Evolutionary conservation across 1,140 invertebrate species (phyloP), one percentile per base, ranked within the genome.

Genomic region (Drosophila bocki): DNA sequence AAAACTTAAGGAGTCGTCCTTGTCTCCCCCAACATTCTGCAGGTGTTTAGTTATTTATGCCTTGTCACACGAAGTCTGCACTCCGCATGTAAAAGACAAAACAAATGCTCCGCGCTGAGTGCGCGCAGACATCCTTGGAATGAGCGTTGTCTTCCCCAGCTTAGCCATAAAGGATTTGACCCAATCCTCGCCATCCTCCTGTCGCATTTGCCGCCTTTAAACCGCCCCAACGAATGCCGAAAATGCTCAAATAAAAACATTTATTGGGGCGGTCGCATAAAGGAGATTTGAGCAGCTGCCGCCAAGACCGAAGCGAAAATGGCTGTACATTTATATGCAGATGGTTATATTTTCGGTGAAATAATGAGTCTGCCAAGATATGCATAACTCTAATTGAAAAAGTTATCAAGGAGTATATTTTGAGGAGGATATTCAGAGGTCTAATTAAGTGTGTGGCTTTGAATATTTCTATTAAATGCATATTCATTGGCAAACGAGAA

Each of bases 11-110:
- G 71, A 67, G 48, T 51, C 26, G 62, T 68, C 58, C 45, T 39
- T 51, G 69, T 76, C 48, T 35, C 39, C 72, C 76, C 76, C 35
- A 71, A 76, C 76, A 83, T 80, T 88, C 74, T 85, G 85, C 85
- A 88, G 85, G 85, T 88, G 86, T 88, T 88, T 90, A 90, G 85
- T 81, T 88, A 88, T 88, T 88, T 90, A 88, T 88, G 85, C 78
- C 85, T 90, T 90, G 84, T 84, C 85, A 78, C 80, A 80, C 83
- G 65, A 83, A 67, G 70, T 77, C 70, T 71, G 65, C 70, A 79
- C 59, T 80, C 54, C 64, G 59, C 62, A 77, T 80, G 64, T 63
- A 22, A 65, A 77, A 67, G 39, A 68, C 75, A 81, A 80, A 90
- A 90, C 84, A 88, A 88, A 88, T 80, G 77, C 72, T 54, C 67